phyloP scores from a whole-genome alignment of 1,140 invertebrate species.

The Sycophaga agraensis region DNA sequence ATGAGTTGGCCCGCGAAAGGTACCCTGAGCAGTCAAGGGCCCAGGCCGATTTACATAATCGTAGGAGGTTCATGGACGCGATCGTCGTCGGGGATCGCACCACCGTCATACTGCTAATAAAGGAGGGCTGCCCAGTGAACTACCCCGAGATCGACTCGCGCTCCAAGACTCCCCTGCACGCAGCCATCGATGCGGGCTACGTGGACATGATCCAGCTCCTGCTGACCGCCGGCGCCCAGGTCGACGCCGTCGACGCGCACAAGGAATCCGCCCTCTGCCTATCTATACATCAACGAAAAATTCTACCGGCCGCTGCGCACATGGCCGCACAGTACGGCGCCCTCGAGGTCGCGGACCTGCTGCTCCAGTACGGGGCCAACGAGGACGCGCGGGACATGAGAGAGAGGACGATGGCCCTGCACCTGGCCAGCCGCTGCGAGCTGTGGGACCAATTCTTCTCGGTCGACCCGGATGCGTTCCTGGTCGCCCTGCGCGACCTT shows the following conservation, averaged over 20 bases:
- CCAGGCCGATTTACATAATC: no score
- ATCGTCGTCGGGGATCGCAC: not conserved
- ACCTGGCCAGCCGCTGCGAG: constrained; percentile 18
- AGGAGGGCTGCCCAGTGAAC: constrained; percentile 15
- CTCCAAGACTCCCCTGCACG: constrained; percentile 2
- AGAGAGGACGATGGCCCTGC: constrained; percentile 3
- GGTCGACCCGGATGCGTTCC: no score
- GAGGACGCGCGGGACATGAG: constrained; percentile 7
- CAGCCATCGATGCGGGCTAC: not conserved
- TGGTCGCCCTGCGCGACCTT: not conserved
- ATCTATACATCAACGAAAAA: no score
- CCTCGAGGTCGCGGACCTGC: not conserved
- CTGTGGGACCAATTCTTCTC: no score
- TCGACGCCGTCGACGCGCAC: not conserved
- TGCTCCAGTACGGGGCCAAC: constrained; percentile 16
- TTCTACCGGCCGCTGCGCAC: not conserved
- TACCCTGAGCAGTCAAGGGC: no score
- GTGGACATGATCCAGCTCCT: not conserved
- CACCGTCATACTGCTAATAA: constrained; percentile 6
- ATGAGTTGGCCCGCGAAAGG: no score
- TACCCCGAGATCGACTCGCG: not conserved
- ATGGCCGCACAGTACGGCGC: constrained; percentile 7
- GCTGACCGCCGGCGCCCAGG: not conserved
- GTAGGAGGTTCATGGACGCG: no score
- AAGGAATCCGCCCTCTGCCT: not conserved